Evolutionary conservation across 2,888 invertebrate genomes (phyloP), one percentile per base, ranked within the genome.

Genomic region (Agrypnus murinus): DNA sequence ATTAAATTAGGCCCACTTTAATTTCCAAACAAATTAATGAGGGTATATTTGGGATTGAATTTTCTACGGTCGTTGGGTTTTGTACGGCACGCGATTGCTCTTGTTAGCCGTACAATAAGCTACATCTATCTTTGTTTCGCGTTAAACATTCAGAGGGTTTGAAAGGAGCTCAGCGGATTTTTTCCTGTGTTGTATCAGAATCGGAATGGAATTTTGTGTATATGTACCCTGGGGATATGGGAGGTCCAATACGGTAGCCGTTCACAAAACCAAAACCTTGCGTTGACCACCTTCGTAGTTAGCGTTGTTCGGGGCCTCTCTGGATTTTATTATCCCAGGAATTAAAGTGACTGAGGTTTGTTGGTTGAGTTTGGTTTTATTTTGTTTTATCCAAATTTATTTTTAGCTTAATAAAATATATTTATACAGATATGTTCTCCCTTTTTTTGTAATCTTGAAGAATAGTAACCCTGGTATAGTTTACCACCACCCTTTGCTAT

Each of bases 1-100:
- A 68, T 60, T 68, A 71, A 73, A 73, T 71, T 71, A 73, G 68
- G 34, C 65, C 55, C 60, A 70, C 64, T 67, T 73, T 65, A 72
- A 69, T 72, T 74, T 72, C 65, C 63, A 69, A 74, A 73, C 75
- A 71, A 73, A 73, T 75, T 75, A 75, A 75, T 72, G 73, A 72
- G 69, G 72, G 74, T 73, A 67, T 65, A 69, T 73, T 71, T 73
- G 69, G 65, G 71, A 73, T 72, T 66, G 73, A 73, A 73, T 73
- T 73, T 75, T 72, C 65, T 72, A 71, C 74, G 74, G 66, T 65
- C 71, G 74, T 69, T 67, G 74, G 66, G 55, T 67, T 63, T 63
- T 50, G 69, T 36, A 65, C n/a, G 53, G 69, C 67, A 72, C 72
- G 69, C 69, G 68, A 69, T 53, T 36, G 17, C 40, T 40, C 9